phyloP scores from a whole-genome alignment of 2,888 invertebrate genomes.

The Malthinus seriepunctatus region DNA sequence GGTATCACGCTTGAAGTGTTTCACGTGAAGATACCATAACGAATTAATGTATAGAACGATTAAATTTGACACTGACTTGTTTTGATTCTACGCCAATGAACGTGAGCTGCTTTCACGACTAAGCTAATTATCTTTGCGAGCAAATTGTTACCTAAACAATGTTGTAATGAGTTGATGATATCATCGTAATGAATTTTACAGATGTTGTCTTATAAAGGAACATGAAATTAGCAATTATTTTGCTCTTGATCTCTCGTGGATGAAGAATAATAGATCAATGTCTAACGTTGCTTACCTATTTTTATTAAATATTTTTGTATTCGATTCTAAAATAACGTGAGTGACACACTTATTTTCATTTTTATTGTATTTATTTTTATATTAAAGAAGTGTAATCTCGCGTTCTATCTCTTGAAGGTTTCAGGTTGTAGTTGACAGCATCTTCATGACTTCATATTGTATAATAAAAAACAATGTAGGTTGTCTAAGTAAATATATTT shows the following conservation, averaged over 20 bases:
- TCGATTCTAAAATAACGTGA: no score
- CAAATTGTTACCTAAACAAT: slow-evolving; percentile 15
- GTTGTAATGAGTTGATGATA: slow-evolving; percentile 17
- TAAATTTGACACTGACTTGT: slow-evolving; percentile 23
- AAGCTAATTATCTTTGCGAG: slow-evolving; percentile 16
- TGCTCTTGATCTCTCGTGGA: not conserved
- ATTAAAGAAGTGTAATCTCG: no score
- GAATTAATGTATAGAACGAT: slow-evolving; percentile 15
- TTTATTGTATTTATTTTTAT: no score
- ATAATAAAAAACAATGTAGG: no score
- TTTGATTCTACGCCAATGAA: slow-evolving; percentile 23
- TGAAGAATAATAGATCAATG: not conserved
- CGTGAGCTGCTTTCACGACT: slow-evolving; percentile 20
- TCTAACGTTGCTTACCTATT: no score
- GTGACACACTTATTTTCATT: no score
- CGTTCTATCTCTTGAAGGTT: not conserved
- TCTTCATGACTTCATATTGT: not conserved
- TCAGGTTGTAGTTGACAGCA: not conserved
- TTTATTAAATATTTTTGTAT: no score
- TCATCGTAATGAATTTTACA: slow-evolving; percentile 16
- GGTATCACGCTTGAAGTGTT: no score
- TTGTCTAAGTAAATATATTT: not conserved
- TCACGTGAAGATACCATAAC: not conserved
- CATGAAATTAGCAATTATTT: slow-evolving; percentile 8
- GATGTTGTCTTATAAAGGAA: slow-evolving; percentile 7